Percentiles rank a stretch among this genome's conserved stretches.
These are phyloP conservation scores for Dromococcyx pavoninus DNA, from an alignment of 2,797 vertebrate species.

Conservation along the genomic window DNA sequence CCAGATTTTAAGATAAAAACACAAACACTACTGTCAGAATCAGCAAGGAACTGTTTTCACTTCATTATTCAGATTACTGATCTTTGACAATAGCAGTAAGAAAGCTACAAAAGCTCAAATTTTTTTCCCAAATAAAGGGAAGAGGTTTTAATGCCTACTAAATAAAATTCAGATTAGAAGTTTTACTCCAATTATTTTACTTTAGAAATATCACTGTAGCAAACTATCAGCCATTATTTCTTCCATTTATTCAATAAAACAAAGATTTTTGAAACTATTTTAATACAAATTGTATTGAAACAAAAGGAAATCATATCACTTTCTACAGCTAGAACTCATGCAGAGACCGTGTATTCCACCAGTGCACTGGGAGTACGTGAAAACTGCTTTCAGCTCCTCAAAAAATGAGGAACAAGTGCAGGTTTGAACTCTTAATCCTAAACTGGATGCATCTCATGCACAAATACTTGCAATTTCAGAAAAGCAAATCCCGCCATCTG, in stretches of 20 bases:
- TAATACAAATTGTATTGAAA: not conserved
- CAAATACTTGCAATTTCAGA: not conserved
- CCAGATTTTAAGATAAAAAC: not conserved
- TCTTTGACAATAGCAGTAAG: not conserved
- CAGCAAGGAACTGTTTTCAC: not conserved
- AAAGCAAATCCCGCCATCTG: not conserved
- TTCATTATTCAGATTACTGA: not conserved
- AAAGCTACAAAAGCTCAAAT: not conserved
- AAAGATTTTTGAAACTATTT: not conserved
- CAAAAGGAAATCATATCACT: not conserved
- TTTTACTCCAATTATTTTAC: not conserved
- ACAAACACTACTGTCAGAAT: not conserved
- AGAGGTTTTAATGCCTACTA: not conserved
- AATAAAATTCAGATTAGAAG: conserved; percentile 1
- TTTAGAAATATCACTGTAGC: not conserved
- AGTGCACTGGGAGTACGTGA: not conserved
- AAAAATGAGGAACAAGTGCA: not conserved
- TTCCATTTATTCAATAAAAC: not conserved
- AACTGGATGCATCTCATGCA: not conserved
- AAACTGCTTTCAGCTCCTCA: not conserved
- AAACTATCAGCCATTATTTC: not conserved
- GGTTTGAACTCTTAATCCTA: not conserved
- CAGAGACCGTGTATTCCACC: fast-evolving
- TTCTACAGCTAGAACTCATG: not conserved
- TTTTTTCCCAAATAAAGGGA: not conserved